phyloP scores from a whole-genome alignment of 1,140 invertebrate species.

The Ylistrum balloti region DNA sequence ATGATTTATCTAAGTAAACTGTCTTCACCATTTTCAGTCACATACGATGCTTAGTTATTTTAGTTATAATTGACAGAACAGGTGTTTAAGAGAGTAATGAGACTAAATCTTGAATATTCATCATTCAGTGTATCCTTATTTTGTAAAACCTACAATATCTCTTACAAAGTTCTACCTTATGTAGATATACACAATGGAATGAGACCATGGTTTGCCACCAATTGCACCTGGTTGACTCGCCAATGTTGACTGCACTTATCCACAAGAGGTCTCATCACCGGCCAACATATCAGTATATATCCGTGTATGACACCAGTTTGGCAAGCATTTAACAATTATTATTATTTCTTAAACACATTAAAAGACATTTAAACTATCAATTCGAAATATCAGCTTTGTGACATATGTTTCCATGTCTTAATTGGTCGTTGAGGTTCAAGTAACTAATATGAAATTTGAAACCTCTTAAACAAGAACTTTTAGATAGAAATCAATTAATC shows the following conservation, averaged over 20 bases:
- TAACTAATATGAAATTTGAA: background rate
- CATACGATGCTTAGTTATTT: no score
- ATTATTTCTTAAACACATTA: slow-evolving; percentile 29
- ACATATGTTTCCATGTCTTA: slow-evolving; percentile 21
- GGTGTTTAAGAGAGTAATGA: no score
- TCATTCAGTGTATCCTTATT: no score
- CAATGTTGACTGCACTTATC: slow-evolving; percentile 19
- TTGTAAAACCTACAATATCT: no score
- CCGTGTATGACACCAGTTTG: slow-evolving; percentile 6
- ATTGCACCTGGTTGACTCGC: slow-evolving; percentile 7
- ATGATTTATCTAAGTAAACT: no score
- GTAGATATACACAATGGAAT: background rate
- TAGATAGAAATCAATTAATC: slow-evolving; percentile 30
- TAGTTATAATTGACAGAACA: no score
- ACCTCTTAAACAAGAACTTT: background rate
- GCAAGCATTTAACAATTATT: background rate
- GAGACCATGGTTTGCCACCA: background rate
- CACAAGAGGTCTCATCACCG: background rate
- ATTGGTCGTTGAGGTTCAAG: background rate
- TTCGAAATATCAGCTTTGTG: background rate
- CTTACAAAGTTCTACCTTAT: background rate
- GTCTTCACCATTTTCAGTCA: no score
- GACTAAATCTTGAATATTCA: no score
- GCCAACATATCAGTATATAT: background rate
- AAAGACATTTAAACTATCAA: slow-evolving; percentile 36